phyloP scores from a whole-genome alignment of 1,140 invertebrate genomes.

The Neelides sp. region DNA sequence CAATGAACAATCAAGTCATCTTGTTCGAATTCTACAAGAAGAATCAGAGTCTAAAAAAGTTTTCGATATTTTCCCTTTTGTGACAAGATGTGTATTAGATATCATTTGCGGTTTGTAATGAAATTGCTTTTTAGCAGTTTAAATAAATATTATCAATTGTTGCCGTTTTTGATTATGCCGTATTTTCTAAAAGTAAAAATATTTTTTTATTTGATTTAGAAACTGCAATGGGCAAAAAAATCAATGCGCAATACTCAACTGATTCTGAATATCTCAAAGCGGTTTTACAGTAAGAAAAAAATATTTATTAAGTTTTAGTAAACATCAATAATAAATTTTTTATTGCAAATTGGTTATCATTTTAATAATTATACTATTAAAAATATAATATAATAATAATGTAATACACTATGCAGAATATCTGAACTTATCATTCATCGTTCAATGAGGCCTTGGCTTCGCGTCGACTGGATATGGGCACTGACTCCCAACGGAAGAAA shows the following conservation, averaged over 20 bases:
- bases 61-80: constrained; percentile 40
- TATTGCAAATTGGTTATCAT: neutral
- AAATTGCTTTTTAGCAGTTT: constrained; percentile 7
- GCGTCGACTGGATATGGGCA: constrained; percentile 39
- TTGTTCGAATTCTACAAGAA: constrained; percentile 33
- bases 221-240: constrained; percentile 53
- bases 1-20: constrained; percentile 42
- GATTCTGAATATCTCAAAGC: constrained; percentile 49
- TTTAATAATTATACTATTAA: neutral
- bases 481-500: constrained; percentile 32
- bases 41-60: constrained; percentile 24
- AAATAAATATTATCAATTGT: constrained; percentile 17
- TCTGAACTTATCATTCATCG: constrained; percentile 2
- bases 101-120: constrained; percentile 47
- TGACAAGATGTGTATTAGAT: constrained; percentile 50
- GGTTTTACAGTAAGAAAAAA: constrained; percentile 39
- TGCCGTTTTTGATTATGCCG: neutral
- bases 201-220: constrained; percentile 36
- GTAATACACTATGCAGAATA: constrained; percentile 9
- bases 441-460: constrained; percentile 38
- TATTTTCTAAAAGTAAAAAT: neutral
- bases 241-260: constrained; percentile 47
- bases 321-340: neutral
- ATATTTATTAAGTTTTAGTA: neutral
- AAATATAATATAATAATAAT: neutral